phyloP scores from a whole-genome alignment of 2,888 invertebrate genomes.

The Agriopis aurantiaria region DNA sequence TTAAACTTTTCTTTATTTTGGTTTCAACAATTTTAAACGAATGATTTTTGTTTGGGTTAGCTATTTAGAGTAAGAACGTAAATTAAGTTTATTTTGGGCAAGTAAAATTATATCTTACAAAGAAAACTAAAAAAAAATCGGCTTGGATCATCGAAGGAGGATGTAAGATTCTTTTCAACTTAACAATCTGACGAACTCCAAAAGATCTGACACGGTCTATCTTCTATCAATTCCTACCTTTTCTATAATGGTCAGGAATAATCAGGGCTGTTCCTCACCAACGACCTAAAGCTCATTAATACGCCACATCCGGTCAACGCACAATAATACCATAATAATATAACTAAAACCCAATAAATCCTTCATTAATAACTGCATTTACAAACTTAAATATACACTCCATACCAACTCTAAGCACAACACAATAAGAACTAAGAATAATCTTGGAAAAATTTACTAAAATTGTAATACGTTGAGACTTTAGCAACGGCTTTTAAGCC shows the following conservation, averaged over 20 bases:
- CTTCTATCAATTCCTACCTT: too few relatives aligned
- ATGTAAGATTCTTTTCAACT: too few relatives aligned
- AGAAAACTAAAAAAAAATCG: too few relatives aligned
- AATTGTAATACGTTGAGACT: conserved; percentile 20
- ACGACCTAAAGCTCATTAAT: conserved; percentile 50
- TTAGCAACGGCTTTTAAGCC: conserved; percentile 29
- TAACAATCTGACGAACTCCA: too few relatives aligned
- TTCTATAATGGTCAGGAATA: conserved; percentile 9
- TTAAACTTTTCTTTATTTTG: too few relatives aligned
- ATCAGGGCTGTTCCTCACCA: conserved; percentile 15
- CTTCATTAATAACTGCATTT: conserved; percentile 57
- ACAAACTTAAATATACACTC: conserved; percentile 26
- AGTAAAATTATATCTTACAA: too few relatives aligned
- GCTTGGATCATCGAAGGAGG: too few relatives aligned
- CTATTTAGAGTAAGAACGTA: too few relatives aligned
- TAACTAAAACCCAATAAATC: conserved; percentile 73
- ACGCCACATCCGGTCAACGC: conserved; percentile 57
- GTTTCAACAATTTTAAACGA: too few relatives aligned
- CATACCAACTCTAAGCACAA: conserved; percentile 1
- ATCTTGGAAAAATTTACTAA: conserved; percentile 6
- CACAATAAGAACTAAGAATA: conserved; percentile 7
- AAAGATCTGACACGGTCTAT: too few relatives aligned
- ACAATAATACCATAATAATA: conserved; percentile 62
- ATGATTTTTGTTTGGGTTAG: too few relatives aligned
- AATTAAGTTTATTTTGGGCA: too few relatives aligned